Conservation (phyloP, 2,797 vertebrate genomes). For the Helostoma temminkii region DNA sequence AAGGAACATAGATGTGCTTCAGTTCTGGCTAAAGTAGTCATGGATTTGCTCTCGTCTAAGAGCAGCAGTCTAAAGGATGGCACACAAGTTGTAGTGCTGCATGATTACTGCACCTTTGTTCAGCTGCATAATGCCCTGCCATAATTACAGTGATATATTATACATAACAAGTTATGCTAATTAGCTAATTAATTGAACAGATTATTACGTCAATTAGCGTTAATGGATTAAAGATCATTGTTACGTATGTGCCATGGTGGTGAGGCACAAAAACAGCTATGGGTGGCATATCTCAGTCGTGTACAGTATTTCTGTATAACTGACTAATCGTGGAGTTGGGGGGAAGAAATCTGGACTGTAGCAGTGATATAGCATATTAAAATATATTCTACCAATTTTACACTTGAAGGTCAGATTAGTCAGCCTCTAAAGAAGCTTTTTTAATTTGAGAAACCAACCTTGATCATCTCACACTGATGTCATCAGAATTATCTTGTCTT, state of each 20-base stretch:
- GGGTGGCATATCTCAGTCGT: conserved; percentile 4
- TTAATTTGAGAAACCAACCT: not conserved
- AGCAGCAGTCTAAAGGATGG: conserved; percentile 16
- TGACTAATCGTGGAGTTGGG: conserved; percentile 4
- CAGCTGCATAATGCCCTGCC: conserved; percentile 41
- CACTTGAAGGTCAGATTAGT: not conserved
- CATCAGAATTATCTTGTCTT: conserved; percentile 15
- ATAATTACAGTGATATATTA: conserved; percentile 54
- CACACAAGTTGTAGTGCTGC: conserved; percentile 22
- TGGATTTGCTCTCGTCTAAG: conserved; percentile 27
- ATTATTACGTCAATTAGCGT: conserved; percentile 60
- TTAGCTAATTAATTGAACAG: conserved; percentile 55
- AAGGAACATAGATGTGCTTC: conserved; percentile 35
- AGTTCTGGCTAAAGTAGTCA: conserved; percentile 34
- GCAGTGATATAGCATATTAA: conserved; percentile 1
- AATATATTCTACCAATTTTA: conserved; percentile 8
- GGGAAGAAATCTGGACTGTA: not conserved
- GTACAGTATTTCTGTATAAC: conserved; percentile 13
- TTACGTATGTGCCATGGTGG: conserved; percentile 21
- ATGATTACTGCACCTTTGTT: conserved; percentile 50
- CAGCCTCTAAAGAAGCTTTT: not conserved
- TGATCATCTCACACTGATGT: conserved; percentile 9
- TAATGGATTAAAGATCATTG: conserved; percentile 59
- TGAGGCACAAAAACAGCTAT: conserved; percentile 14
- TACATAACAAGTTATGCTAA: conserved; percentile 45